A percentile compares a stretch with the other conserved stretches of the same genome.
Conservation (phyloP, 2,113 vertebrate species). For the Calyptomena viridis region DNA sequence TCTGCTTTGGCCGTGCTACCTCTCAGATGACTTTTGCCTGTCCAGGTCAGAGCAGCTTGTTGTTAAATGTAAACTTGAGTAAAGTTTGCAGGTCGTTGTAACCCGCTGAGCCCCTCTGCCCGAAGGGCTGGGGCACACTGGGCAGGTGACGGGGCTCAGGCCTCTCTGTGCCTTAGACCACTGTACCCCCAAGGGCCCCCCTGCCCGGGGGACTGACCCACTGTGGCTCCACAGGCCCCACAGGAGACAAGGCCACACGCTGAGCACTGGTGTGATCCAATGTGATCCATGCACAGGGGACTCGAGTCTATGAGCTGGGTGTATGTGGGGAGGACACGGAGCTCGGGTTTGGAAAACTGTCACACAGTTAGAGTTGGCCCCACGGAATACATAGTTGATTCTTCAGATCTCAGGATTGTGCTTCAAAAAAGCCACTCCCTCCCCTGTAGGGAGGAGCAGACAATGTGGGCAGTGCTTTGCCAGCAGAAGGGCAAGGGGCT, state of each 20-base stretch:
- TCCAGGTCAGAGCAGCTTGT: background rate
- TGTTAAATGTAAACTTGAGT: accelerated
- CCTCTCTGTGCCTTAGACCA: background rate
- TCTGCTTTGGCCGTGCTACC: accelerated
- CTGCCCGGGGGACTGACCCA: accelerated
- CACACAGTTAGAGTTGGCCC: background rate
- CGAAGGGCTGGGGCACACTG: accelerated
- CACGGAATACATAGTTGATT: accelerated
- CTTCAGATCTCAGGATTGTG: background rate
- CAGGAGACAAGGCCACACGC: accelerated
- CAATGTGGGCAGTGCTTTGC: background rate
- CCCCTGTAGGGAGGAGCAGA: accelerated
- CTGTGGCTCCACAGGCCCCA: no score
- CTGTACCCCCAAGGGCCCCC: accelerated
- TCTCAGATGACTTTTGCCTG: accelerated
- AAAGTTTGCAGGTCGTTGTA: accelerated
- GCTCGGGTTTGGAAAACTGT: background rate
- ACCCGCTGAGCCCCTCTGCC: accelerated
- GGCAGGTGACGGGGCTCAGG: accelerated
- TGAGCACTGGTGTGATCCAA: accelerated
- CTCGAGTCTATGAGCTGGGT: background rate
- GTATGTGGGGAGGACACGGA: accelerated
- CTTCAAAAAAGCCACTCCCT: accelerated
- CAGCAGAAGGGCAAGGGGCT: accelerated
- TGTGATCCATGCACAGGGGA: accelerated